A percentile compares a stretch with the other conserved stretches of the same genome.
These are phyloP conservation scores for Drosophila saltans DNA, from an alignment of 1,140 invertebrate species.

Conservation along the genomic window DNA sequence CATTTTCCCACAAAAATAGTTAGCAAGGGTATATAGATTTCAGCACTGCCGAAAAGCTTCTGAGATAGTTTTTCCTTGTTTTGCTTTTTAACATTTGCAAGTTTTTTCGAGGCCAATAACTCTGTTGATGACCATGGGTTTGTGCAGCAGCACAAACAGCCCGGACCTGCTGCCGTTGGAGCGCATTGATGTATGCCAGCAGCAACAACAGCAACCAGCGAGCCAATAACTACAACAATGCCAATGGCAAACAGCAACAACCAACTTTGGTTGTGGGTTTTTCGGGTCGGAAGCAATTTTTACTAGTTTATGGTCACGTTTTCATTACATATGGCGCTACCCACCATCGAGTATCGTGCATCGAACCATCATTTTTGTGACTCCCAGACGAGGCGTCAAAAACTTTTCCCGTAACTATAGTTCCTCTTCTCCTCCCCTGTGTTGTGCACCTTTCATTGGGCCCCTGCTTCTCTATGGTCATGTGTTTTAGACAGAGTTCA, in stretches of 20 bases:
- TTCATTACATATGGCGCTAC: conserved; percentile 51
- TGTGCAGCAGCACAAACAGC: conserved; percentile 29
- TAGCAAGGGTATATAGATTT: conserved; percentile 3
- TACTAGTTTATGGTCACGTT: conserved; percentile 73
- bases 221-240: conserved; percentile 34
- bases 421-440: neutral
- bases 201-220: conserved; percentile 66
- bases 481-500: conserved; percentile 45
- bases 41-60: neutral
- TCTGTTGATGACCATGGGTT: conserved; percentile 73
- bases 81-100: conserved; percentile 73
- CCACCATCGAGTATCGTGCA: neutral
- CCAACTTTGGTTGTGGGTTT: conserved; percentile 51
- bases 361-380: neutral
- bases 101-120: conserved; percentile 78
- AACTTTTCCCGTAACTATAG: conserved; percentile 41
- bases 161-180: conserved; percentile 50
- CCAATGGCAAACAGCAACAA: conserved; percentile 68
- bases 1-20: no score
- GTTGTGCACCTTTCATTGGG: neutral
- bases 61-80: conserved; percentile 42
- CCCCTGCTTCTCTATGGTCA: neutral
- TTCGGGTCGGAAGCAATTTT: conserved; percentile 52
- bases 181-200: conserved; percentile 76
- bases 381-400: conserved; percentile 42